Evolutionary conservation across 2,113 vertebrate species (phyloP), one percentile per base, ranked within the genome.

Genomic region (Gnathonemus echidnorhynchus): DNA sequence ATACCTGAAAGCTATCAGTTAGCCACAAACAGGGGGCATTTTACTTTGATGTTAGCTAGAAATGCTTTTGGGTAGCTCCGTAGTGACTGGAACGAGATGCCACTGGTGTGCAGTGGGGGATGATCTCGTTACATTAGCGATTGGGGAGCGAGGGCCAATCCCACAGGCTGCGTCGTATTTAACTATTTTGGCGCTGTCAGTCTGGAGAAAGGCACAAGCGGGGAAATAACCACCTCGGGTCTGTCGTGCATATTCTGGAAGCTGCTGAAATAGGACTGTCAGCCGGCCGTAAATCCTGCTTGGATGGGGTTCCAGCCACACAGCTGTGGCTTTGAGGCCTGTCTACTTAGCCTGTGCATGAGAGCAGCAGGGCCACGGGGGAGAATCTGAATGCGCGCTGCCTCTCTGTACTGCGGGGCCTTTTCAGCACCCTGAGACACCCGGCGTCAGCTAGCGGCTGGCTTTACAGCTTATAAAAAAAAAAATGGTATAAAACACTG

Each of bases 261-360:
- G 74, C 74, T 80, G 74, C 35, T 80, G 74, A 80, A 80, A 80
- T 80, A 80, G 31, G 74, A 80, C 74, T 80, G 31, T 80, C 74
- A 80, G 74, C 31, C 35, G 17, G 74, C 74, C 35, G 6, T 80
- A 80, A 80, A 80, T 80, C 74, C 35, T 80, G 35, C 35, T 42
- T 80, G 74, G 74, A 39, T 80, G 74, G 74, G 74, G 17, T 7
- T 35, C 31, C 35, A 80, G 17, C 35, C 17, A 5, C 74, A 80
- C 74, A 80, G 74, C 74, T 80, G 74, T 80, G 74, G 31, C 17
- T 80, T 80, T 42, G 4, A 42, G 74, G 17, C 74, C 35, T 19
- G 70, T 39, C 35, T 77, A 15, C 70, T 35, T 35, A 39, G 70
- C 70, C 15, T 42, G 31, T 19, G 74, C 13, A 80, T 80, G 74